Percentiles rank a stretch among this genome's conserved stretches.
phyloP scores from a whole-genome alignment of 2,888 invertebrate genomes.

The Celastrina argiolus region DNA sequence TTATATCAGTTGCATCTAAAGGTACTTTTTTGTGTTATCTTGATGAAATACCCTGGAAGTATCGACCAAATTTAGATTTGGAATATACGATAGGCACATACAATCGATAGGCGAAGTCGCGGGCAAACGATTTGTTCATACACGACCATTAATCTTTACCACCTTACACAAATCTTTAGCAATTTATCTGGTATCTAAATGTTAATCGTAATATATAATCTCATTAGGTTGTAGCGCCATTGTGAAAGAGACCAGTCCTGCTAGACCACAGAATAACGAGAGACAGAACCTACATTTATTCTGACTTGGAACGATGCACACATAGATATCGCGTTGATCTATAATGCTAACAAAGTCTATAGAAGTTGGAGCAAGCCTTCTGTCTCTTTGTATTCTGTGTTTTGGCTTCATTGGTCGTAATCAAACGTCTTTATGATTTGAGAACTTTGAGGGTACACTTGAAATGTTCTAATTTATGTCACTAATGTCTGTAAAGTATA shows the following conservation, averaged over 20 bases:
- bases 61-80: neutral
- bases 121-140: neutral
- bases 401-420: neutral
- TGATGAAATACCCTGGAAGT: neutral
- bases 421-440: constrained; percentile 16
- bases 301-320: neutral
- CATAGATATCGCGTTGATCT: neutral
- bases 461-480: constrained; percentile 10
- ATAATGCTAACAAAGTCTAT: neutral
- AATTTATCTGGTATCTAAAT: constrained; percentile 23
- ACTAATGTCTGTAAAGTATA: neutral
- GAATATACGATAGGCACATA: neutral
- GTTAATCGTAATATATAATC: constrained; percentile 18
- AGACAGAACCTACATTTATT: neutral
- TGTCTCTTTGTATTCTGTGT: neutral
- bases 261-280: neutral
- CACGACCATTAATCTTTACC: neutral
- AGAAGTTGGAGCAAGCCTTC: neutral
- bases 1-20: neutral
- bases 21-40: neutral
- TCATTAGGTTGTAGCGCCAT: constrained; percentile 6
- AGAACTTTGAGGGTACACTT: neutral
- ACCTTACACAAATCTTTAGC: constrained; percentile 16
- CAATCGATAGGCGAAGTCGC: neutral
- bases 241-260: constrained; percentile 17